Percentiles rank a stretch among this genome's conserved stretches.
Evolutionary conservation across 2,888 invertebrate genomes (phyloP).

Genomic region (Sympetrum striolatum): DNA sequence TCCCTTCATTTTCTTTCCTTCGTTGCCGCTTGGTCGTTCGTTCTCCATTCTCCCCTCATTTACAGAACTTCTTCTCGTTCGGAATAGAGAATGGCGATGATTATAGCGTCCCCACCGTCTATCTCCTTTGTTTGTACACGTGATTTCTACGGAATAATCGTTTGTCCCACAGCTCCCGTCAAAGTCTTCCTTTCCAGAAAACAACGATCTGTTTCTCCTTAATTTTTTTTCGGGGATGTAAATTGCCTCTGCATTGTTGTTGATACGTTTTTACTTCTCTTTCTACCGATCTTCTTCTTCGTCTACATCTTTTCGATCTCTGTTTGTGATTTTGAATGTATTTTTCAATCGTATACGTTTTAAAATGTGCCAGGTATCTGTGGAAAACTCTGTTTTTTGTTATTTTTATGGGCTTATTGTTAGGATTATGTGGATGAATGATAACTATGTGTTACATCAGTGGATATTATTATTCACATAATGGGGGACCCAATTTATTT

Average conservation of each 20-base stretch:
- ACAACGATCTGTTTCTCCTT: not conserved
- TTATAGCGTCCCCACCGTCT: not conserved
- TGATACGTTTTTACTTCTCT: not conserved
- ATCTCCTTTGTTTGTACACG: not conserved
- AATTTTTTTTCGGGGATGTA: not conserved
- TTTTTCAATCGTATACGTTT: too few relatives aligned
- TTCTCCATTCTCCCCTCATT: not conserved
- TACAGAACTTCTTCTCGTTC: not conserved
- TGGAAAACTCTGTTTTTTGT: too few relatives aligned
- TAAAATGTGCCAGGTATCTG: too few relatives aligned
- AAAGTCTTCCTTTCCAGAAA: not conserved
- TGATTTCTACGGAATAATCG: not conserved
- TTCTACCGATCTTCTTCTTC: not conserved
- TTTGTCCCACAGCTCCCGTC: not conserved
- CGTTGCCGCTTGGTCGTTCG: not conserved
- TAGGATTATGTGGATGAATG: too few relatives aligned
- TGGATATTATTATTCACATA: too few relatives aligned
- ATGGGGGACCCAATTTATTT: too few relatives aligned
- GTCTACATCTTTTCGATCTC: too few relatives aligned
- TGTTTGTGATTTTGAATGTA: too few relatives aligned
- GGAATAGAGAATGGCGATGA: not conserved
- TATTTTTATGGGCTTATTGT: too few relatives aligned
- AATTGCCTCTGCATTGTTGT: not conserved
- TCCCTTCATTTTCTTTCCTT: not conserved
- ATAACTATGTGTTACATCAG: too few relatives aligned